These are phyloP conservation scores for Lerista edwardsae DNA, from an alignment of 2,797 vertebrate genomes.

Conservation along the genomic window DNA sequence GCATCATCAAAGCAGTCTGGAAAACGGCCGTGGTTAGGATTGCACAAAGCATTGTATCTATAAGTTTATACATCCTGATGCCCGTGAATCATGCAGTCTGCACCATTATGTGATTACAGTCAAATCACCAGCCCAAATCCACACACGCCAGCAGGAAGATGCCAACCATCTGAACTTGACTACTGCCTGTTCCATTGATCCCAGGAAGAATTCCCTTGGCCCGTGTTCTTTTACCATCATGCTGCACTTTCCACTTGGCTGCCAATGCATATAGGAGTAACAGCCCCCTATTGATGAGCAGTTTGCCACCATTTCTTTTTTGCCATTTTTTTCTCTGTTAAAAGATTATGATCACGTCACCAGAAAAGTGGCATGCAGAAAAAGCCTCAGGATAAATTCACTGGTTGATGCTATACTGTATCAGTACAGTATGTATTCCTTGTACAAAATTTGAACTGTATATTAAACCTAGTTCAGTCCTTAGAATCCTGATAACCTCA, in stretches of 20 bases:
- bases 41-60: not conserved
- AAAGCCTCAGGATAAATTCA: not conserved
- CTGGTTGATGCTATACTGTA: not conserved
- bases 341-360: not conserved
- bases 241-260: not conserved
- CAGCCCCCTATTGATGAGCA: not conserved
- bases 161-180: not conserved
- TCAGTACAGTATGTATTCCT: not conserved
- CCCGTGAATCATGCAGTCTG: not conserved
- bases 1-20: not conserved
- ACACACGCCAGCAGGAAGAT: not conserved
- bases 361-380: not conserved
- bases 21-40: not conserved
- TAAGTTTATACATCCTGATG: not conserved
- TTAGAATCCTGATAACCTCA: not conserved
- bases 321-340: not conserved
- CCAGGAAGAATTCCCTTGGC: too few species aligned
- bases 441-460: not conserved
- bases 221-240: not conserved
- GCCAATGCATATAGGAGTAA: not conserved
- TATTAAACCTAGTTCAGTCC: not conserved
- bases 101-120: not conserved
- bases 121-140: not conserved
- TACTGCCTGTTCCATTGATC: not conserved
- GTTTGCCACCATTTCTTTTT: not conserved